phyloP scores from a whole-genome alignment of 2,888 invertebrate genomes.

The Orthosia cruda region DNA sequence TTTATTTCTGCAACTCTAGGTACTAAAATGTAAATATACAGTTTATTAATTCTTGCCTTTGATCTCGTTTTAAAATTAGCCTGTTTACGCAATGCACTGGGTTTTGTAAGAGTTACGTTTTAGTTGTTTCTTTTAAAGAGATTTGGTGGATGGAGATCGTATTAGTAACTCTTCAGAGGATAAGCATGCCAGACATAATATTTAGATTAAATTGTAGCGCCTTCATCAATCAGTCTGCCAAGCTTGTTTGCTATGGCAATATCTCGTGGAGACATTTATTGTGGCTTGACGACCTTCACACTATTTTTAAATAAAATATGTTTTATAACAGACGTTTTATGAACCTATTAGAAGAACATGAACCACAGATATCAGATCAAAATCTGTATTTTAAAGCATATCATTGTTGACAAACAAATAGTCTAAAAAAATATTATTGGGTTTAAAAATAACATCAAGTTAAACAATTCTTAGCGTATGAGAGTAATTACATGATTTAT shows the following conservation, averaged over 20 bases:
- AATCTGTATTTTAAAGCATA: not conserved
- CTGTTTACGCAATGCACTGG: not conserved
- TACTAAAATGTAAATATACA: not conserved
- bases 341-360: not conserved
- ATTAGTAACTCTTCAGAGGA: not conserved
- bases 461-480: not conserved
- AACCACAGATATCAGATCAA: not conserved
- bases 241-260: not conserved
- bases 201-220: not conserved
- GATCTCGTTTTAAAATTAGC: constrained; percentile 5
- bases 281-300: constrained; percentile 18
- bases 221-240: constrained; percentile 19
- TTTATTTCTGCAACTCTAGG: not conserved
- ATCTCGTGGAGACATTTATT: constrained; percentile 2
- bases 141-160: not conserved
- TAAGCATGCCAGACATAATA: not conserved
- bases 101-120: not conserved
- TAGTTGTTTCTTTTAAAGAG: not conserved
- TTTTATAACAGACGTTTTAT: not conserved
- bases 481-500: constrained; percentile 37
- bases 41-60: not conserved
- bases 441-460: constrained; percentile 15
- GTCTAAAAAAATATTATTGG: not conserved
- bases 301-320: constrained; percentile 22
- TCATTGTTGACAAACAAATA: constrained; percentile 5